A percentile compares a stretch with the other conserved stretches of the same genome.
Evolutionary conservation across 2,888 invertebrate genomes (phyloP).

Genomic region (Rotaria sp.): DNA sequence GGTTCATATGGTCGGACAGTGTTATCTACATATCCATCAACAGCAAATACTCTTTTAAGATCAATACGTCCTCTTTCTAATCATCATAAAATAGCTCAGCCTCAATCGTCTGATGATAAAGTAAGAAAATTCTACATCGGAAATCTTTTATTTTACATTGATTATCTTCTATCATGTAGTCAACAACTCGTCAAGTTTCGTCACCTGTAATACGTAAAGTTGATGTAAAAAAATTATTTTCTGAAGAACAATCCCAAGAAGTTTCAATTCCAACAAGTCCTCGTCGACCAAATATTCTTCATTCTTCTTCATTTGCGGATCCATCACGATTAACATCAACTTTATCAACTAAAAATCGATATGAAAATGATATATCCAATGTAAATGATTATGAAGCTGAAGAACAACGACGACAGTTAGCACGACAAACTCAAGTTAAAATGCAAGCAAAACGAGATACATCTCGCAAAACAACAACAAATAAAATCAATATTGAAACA

Average conservation of each 20-base stretch:
- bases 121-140: neutral
- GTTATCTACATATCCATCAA: neutral
- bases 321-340: neutral
- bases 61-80: neutral
- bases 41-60: neutral
- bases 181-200: neutral
- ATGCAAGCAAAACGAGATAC: neutral
- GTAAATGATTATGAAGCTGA: neutral
- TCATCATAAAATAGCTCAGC: neutral
- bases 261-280: neutral
- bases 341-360: neutral
- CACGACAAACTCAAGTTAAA: neutral
- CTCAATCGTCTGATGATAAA: neutral
- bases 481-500: neutral
- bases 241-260: neutral
- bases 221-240: neutral
- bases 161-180: neutral
- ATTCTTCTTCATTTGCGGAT: neutral
- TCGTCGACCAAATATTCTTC: neutral
- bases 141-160: neutral
- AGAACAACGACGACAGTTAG: neutral
- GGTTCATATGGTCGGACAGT: neutral
- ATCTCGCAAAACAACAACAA: neutral
- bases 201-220: neutral
- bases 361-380: neutral